Evolutionary conservation across 2,888 invertebrate species (phyloP).

Genomic region (Pachymerium ferrugineum): DNA sequence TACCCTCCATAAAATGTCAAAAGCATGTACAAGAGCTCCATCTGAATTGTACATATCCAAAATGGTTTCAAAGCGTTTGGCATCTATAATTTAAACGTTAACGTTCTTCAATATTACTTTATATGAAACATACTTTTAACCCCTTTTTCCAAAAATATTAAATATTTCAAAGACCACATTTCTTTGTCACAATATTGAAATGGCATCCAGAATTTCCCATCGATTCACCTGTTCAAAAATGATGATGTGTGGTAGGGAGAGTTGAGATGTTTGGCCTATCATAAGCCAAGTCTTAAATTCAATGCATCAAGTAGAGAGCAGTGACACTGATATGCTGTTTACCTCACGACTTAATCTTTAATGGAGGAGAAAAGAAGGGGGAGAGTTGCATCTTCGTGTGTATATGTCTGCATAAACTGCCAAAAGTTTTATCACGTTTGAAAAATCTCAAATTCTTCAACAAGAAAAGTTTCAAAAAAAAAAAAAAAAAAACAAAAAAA

Average conservation of each 20-base stretch:
- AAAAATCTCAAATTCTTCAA: background rate
- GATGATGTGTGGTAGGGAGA: too few species aligned
- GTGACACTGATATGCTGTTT: slow-evolving; percentile 22
- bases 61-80: background rate
- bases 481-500: too few species aligned
- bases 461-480: too few species aligned
- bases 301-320: slow-evolving; percentile 6
- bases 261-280: too few species aligned
- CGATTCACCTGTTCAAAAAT: too few species aligned
- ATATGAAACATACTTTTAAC: background rate
- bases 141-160: background rate
- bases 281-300: background rate
- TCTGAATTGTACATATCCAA: background rate
- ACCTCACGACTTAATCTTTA: background rate
- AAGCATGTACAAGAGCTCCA: background rate
- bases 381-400: too few species aligned
- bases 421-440: background rate
- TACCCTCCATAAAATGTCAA: background rate
- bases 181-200: background rate
- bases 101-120: background rate
- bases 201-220: slow-evolving; percentile 3
- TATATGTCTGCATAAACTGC: background rate
- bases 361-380: background rate
- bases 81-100: background rate
- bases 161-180: background rate